Base-by-base conservation (phyloP, 2,888 invertebrate species). In the Cremastinae sp. region DNA sequence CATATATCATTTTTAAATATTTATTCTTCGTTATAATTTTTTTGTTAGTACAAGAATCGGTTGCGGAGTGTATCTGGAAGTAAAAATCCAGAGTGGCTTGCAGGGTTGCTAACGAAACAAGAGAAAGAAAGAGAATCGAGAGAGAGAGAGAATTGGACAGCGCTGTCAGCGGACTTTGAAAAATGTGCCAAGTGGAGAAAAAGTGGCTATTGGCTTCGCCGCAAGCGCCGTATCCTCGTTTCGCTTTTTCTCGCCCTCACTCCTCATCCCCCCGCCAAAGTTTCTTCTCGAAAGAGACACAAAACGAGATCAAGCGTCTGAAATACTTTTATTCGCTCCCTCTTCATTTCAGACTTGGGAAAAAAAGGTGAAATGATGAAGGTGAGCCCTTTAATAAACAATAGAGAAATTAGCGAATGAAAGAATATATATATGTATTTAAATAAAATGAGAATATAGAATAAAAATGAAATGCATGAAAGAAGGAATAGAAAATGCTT, bases 161-260 rank as follows among this genome's bases (percentile, higher is more conserved):
- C 75, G 85, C 87, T 85, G 87, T 87, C 87, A 85, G 82, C 85
- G 77, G 80, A 81, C 84, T 86, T 85, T 87, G 87, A 87, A 87
- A 87, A 87, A 87, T 87, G 86, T 87, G 85, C 85, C 83, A 87
- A 87, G 84, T 81, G 79, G 78, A 84, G 86, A 87, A 87, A 86
- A 87, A 87, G 86, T 82, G 80, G 84, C 82, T 81, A 80, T 66
- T 81, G 82, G 83, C 65, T 74, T 83, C 79, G 79, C 86, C 83
- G 80, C 79, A 78, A 87, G 86, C 86, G 84, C 82, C 85, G 83
- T 81, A 75, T 83, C 14, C 20, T 58, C 58, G 69, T 43, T 59
- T 20, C 59, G 36, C 12, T 51, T 58, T 14, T 38, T 36, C 51
- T 38, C 43, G 41, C 3, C 28, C 28, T 43, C 36, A 14, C 53